phyloP scores from a whole-genome alignment of 2,797 vertebrate species.

The Lophotriccus pileatus region DNA sequence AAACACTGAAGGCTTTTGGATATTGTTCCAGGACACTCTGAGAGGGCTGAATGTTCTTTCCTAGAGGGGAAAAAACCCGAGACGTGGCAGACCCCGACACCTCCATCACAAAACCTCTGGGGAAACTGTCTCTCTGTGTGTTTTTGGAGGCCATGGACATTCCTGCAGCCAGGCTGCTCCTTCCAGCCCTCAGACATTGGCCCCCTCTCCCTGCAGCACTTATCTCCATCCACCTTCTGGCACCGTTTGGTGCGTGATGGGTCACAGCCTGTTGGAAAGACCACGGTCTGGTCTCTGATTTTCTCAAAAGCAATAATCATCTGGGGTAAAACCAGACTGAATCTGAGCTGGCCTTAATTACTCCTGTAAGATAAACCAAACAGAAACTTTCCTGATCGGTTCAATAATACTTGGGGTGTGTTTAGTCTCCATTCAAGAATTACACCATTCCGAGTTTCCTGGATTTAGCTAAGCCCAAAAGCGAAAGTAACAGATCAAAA shows the following conservation, averaged over 20 bases:
- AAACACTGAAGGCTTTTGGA: not conserved
- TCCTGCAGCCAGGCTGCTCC: not conserved
- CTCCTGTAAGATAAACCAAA: slow-evolving; percentile 11
- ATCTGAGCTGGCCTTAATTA: not conserved
- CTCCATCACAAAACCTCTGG: not conserved
- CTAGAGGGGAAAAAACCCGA: not conserved
- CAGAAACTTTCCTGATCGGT: not conserved
- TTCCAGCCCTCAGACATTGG: not conserved
- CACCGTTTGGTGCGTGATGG: rapidly evolving
- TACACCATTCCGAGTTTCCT: slow-evolving; percentile 9
- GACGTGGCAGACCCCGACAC: not conserved
- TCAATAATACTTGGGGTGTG: not conserved
- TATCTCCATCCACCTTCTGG: not conserved
- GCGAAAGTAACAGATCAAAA: slow-evolving; percentile 43
- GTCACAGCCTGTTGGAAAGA: not conserved
- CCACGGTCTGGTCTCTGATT: not conserved
- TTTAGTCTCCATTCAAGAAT: slow-evolving; percentile 31
- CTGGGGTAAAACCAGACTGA: not conserved
- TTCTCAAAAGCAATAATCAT: not conserved
- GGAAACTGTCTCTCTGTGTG: not conserved
- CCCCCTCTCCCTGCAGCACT: not conserved
- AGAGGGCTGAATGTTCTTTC: not conserved
- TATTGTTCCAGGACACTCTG: not conserved
- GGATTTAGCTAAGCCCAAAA: slow-evolving; percentile 49
- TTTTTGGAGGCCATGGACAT: not conserved